These are phyloP conservation scores for Thaleichthys pacificus DNA, from an alignment of 2,797 vertebrate genomes.

Conservation along the genomic window DNA sequence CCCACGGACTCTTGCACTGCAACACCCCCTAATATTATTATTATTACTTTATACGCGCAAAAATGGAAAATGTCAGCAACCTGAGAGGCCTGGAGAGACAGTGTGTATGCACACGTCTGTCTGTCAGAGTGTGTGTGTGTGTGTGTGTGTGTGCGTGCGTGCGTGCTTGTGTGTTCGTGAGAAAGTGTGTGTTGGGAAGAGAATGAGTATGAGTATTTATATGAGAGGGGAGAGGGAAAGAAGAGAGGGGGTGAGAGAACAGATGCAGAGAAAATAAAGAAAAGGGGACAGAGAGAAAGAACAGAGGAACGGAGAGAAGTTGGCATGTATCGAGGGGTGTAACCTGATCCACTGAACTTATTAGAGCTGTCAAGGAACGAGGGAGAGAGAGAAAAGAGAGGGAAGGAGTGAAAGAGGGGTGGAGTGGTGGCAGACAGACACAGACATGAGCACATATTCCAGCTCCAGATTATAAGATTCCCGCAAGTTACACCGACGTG, in stretches of 20 bases:
- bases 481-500: slow-evolving; percentile 74
- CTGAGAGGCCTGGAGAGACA: slow-evolving; percentile 75
- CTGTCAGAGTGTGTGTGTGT: slow-evolving; percentile 49
- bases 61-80: slow-evolving; percentile 83
- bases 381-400: slow-evolving; percentile 37
- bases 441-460: slow-evolving; percentile 78
- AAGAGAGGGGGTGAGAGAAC: slow-evolving; percentile 53
- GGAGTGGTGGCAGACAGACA: slow-evolving; percentile 71
- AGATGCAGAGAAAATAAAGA: slow-evolving; percentile 6
- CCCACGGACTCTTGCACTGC: slow-evolving; percentile 70
- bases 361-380: slow-evolving; percentile 73
- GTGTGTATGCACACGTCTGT: slow-evolving; percentile 38
- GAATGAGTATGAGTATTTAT: slow-evolving; percentile 50
- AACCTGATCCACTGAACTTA: slow-evolving; percentile 75
- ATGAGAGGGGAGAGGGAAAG: slow-evolving; percentile 39
- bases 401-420: slow-evolving; percentile 44
- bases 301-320: slow-evolving; percentile 61
- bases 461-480: slow-evolving; percentile 80
- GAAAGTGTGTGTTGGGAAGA: slow-evolving; percentile 30
- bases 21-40: slow-evolving; percentile 82
- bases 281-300: slow-evolving; percentile 14
- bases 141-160: slow-evolving; percentile 33
- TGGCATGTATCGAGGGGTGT: slow-evolving; percentile 65
- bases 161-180: slow-evolving; percentile 45
- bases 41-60: slow-evolving; percentile 78